Base-by-base conservation (phyloP, 64 coral and sea anemone species). In the Stichodactyla helianthus region DNA sequence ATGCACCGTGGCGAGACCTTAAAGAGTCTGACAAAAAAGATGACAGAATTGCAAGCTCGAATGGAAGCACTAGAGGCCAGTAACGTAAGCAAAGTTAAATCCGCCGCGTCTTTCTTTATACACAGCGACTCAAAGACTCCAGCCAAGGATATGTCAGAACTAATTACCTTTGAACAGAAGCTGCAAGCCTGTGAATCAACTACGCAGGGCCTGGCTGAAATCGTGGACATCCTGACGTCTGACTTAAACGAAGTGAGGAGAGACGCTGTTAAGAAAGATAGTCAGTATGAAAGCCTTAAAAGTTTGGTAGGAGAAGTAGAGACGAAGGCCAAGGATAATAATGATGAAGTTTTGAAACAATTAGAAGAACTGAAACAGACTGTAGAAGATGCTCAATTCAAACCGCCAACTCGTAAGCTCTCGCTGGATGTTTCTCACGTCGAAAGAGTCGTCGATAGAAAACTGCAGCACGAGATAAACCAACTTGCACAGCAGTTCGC, bases 51-150 rank as follows among this genome's bases (percentile, higher is more conserved):
- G 26, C 88, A 93, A 89, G 87, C 71, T n/a, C 88, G 94, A 5
- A 31, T 96, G 13, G 91, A 96, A 52, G 68, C 82, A 14, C 61
- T 93, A 15, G 94, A 93, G 19, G 35, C 78, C 5, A 31, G 58
- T 50, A 83, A 54, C 5, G 18, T 50, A 20, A 28, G 44, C 5
- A 54, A 81, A 35, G 52, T 80, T 16, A 89, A 87, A 5, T 77
- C 79, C 1, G 86, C 91, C 6, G 92, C 83, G 25, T 91, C 91
- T 10, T 90, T 90, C 51, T 83, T 96, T 51, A 65, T 92, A 4
- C 88, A 90, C 17, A 93, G 91, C 23, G 91, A 92, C 6, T 92
- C 90, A 62, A 96, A 82, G 57, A 96, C 94, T 20, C 94, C 94
- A 5, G 94, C 94, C 6, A 91, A 93, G 11, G 94, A 96, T 59